Evolutionary conservation across 2,888 invertebrate genomes (phyloP).

Genomic region (Ryuthela nishihirai): DNA sequence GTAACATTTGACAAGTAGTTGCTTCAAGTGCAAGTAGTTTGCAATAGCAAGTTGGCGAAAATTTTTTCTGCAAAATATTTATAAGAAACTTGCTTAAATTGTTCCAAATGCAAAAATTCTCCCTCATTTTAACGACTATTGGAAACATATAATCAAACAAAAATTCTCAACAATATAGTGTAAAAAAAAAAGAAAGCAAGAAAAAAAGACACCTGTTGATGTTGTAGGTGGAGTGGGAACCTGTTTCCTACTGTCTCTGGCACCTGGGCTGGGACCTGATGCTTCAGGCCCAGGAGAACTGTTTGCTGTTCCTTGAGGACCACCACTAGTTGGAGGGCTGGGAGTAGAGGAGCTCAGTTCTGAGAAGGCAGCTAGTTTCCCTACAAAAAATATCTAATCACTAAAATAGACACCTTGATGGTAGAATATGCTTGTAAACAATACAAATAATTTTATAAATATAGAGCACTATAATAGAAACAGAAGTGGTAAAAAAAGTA

Average conservation of each 20-base stretch:
- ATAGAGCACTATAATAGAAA: too few relatives aligned
- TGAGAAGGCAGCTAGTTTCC: constrained; percentile 30
- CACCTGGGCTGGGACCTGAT: constrained; percentile 17
- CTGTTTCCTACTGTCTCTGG: constrained; percentile 35
- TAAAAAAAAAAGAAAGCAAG: not conserved
- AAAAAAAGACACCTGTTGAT: constrained; percentile 23
- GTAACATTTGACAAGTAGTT: too few relatives aligned
- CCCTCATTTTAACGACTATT: not conserved
- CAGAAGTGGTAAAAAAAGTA: too few relatives aligned
- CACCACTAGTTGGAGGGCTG: constrained; percentile 22
- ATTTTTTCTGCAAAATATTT: too few relatives aligned
- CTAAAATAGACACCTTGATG: too few relatives aligned
- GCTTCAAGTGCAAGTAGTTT: too few relatives aligned
- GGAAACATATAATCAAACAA: not conserved
- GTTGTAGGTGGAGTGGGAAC: constrained; percentile 34
- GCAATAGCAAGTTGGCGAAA: too few relatives aligned
- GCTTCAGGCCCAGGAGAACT: constrained; percentile 25
- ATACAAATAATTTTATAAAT: too few relatives aligned
- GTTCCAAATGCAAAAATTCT: not conserved
- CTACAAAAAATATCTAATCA: too few relatives aligned
- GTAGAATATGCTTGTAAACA: too few relatives aligned
- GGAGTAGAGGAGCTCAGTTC: constrained; percentile 32
- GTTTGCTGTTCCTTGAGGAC: constrained; percentile 18
- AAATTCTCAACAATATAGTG: not conserved
- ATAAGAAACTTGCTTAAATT: not conserved